These are phyloP conservation scores for Festucalex cinctus DNA, from an alignment of 2,113 vertebrate genomes.

Conservation along the genomic window DNA sequence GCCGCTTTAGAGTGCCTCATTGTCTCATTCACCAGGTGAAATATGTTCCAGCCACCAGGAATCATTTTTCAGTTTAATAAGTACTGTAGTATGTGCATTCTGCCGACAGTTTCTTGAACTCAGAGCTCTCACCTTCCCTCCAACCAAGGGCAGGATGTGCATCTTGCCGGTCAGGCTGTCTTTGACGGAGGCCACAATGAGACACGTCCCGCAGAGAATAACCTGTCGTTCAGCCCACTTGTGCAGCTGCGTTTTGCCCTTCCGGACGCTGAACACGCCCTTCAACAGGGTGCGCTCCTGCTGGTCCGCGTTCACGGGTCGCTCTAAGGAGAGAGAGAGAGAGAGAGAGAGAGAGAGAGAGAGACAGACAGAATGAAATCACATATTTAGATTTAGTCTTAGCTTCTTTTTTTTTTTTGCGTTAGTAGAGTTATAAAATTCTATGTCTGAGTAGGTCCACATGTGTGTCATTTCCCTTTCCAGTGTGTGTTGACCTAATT, in stretches of 20 bases:
- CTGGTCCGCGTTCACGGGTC: slow-evolving; percentile 71
- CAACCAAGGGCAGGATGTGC: slow-evolving; percentile 93
- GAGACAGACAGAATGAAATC: slow-evolving; percentile 14
- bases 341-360: not conserved
- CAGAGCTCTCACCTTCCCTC: slow-evolving; percentile 85
- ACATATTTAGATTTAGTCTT: slow-evolving; percentile 1
- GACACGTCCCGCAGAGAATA: slow-evolving; percentile 91
- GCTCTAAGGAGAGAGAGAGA: slow-evolving; percentile 49
- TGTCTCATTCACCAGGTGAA: not conserved
- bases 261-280: slow-evolving; percentile 89
- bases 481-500: no score
- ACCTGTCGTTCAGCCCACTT: slow-evolving; percentile 96
- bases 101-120: not conserved
- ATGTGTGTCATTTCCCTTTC: no score
- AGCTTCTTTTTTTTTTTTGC: no score
- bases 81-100: not conserved
- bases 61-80: not conserved
- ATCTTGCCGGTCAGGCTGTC: slow-evolving; percentile 92
- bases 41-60: not conserved
- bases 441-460: no score
- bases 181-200: slow-evolving; percentile 93
- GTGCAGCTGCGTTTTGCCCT: slow-evolving; percentile 94
- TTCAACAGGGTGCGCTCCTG: slow-evolving; percentile 86
- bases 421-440: no score
- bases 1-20: not conserved